phyloP scores from a whole-genome alignment of 1,140 invertebrate genomes.

The Temnothorax nylanderi region DNA sequence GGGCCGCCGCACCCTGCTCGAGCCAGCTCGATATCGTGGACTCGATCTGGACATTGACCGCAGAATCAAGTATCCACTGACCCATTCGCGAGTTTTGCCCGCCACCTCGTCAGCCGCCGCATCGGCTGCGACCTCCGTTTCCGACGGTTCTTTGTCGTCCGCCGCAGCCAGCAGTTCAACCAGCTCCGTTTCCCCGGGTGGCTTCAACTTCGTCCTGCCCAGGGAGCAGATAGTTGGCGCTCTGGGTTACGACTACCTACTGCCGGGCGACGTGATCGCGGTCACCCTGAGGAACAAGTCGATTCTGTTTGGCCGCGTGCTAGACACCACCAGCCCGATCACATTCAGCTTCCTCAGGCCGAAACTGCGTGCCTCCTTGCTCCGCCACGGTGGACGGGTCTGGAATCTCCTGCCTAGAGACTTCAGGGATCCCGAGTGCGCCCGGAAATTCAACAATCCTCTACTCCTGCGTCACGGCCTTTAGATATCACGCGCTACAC shows the following conservation, averaged over 20 bases:
- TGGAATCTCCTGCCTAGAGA: constrained; percentile 52
- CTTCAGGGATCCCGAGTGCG: constrained; percentile 28
- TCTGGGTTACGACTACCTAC: constrained; percentile 36
- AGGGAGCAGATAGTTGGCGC: constrained; percentile 47
- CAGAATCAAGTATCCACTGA: background rate
- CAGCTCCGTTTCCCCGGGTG: background rate
- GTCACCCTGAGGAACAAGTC: constrained; percentile 50
- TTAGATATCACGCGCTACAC: background rate
- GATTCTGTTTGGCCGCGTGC: constrained; percentile 52
- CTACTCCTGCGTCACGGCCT: background rate
- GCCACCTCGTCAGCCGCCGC: background rate
- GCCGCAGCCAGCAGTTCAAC: background rate
- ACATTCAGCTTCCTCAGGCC: constrained; percentile 52
- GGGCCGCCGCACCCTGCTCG: background rate
- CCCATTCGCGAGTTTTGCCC: background rate
- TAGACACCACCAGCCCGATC: constrained; percentile 56
- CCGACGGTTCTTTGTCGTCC: background rate
- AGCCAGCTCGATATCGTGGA: background rate
- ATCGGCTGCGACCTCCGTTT: background rate
- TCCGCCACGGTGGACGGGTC: background rate
- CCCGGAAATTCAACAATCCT: constrained; percentile 14
- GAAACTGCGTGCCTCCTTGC: background rate
- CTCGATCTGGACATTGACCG: background rate
- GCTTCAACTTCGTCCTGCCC: constrained; percentile 38
- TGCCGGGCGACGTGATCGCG: constrained; percentile 63